Percentiles rank a stretch among this genome's conserved stretches.
These are phyloP conservation scores for Julus scanicus DNA, from an alignment of 2,888 invertebrate species.

Conservation along the genomic window DNA sequence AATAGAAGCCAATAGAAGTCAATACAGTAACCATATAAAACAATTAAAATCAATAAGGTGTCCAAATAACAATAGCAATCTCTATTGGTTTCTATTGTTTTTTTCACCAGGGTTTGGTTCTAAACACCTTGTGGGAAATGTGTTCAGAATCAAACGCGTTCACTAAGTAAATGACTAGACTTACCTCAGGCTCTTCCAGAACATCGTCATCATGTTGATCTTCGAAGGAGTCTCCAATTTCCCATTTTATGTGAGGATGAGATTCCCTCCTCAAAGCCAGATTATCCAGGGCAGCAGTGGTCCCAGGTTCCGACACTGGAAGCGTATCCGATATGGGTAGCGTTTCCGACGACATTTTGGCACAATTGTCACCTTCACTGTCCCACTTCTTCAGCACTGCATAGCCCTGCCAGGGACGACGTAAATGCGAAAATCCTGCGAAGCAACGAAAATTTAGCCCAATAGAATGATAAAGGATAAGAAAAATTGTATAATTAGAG, in stretches of 20 bases:
- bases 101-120: too few species aligned
- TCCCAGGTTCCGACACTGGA: not conserved
- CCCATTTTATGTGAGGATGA: slow-evolving; percentile 3
- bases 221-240: not conserved
- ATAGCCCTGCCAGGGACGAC: not conserved
- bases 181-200: not conserved
- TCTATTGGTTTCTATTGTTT: too few species aligned
- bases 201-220: not conserved
- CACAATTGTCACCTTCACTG: not conserved
- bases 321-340: not conserved
- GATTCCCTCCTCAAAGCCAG: not conserved
- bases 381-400: not conserved
- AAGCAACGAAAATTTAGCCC: not conserved
- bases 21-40: too few species aligned
- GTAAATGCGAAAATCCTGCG: not conserved
- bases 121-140: too few species aligned
- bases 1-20: too few species aligned
- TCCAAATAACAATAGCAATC: too few species aligned
- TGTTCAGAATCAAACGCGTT: not conserved
- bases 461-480: not conserved
- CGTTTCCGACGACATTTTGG: not conserved
- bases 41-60: too few species aligned
- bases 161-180: not conserved
- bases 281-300: not conserved
- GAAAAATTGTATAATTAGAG: not conserved